Evolutionary conservation across 2,113 vertebrate species (phyloP).

Genomic region (Pangasianodon gigas): DNA sequence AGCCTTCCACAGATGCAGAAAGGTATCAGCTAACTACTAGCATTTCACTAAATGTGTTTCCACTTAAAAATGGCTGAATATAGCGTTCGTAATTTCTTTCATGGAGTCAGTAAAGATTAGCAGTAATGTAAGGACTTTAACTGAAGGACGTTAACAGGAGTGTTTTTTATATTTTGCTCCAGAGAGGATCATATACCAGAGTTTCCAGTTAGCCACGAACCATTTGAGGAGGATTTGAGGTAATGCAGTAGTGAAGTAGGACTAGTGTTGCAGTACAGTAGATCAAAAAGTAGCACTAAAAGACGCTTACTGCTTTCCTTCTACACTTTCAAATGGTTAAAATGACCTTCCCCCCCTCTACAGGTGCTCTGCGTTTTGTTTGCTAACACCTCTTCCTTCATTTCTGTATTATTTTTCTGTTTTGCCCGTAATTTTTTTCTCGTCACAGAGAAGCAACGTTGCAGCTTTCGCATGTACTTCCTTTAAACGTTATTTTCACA

Average conservation of each 20-base stretch:
- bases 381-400: background rate
- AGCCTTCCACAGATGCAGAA: conserved; percentile 59
- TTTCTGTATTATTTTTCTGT: background rate
- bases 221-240: conserved; percentile 70
- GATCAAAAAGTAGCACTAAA: background rate
- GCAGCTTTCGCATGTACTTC: background rate
- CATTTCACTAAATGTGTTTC: background rate
- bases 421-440: background rate
- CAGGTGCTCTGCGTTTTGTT: conserved; percentile 7
- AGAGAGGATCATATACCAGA: conserved; percentile 70
- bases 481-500: conserved; percentile 3
- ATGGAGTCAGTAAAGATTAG: background rate
- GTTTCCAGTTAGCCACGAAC: conserved; percentile 63
- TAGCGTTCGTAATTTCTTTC: background rate
- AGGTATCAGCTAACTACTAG: conserved; percentile 38
- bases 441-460: background rate
- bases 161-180: conserved; percentile 32
- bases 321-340: background rate
- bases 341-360: background rate
- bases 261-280: background rate
- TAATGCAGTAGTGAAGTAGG: conserved; percentile 49
- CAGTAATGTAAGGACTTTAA: background rate
- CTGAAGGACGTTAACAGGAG: background rate
- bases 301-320: background rate
- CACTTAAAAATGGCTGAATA: background rate